Evolutionary conservation across 2,797 vertebrate species (phyloP), one percentile per base, ranked within the genome.

Genomic region (Manis javanica): DNA sequence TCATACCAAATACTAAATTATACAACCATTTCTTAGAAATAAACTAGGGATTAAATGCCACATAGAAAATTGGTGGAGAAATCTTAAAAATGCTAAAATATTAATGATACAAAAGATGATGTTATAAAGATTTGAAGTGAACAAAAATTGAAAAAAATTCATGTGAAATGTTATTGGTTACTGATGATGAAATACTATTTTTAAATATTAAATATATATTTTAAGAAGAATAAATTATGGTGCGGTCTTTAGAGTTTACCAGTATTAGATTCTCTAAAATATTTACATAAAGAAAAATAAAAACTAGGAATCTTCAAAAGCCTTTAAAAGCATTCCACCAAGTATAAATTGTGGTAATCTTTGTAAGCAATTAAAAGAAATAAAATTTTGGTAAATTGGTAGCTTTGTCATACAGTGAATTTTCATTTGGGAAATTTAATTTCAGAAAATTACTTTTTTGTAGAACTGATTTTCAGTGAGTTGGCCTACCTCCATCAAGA

Each of bases 341-440:
- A 91, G 31, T 61, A 66, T n/a, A 57, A 92, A 71, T 46, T 90
- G 11, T 61, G 16, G 46, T 66, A 66, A 89, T 71, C 34, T 93
- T 95, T 66, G 14, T 90, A 92, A 90, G 51, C 64, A 72, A 46
- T 88, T 85, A 85, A 92, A 85, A 92, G 18, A 95, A 77, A 82
- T 91, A 93, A 75, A 31, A 93, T 94, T 91, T 94, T 42, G 26
- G 16, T 61, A 93, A 93, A 64, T n/a, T 81, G 26, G 24, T 74
- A 91, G 34, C 74, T 83, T 51, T 77, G 0, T 86, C 61, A 86
- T 78, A 78, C 10, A 86, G 31, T 19, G 26, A 87, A 66, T 63
- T 95, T 94, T 89, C 63, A 85, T 90, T 87, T 94, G 77, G 51
- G 6, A 96, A 96, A 94, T 88, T 94, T 92, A 94, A 90, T 82